Conservation (phyloP, 2,113 vertebrate species). For the Vimba vimba region DNA sequence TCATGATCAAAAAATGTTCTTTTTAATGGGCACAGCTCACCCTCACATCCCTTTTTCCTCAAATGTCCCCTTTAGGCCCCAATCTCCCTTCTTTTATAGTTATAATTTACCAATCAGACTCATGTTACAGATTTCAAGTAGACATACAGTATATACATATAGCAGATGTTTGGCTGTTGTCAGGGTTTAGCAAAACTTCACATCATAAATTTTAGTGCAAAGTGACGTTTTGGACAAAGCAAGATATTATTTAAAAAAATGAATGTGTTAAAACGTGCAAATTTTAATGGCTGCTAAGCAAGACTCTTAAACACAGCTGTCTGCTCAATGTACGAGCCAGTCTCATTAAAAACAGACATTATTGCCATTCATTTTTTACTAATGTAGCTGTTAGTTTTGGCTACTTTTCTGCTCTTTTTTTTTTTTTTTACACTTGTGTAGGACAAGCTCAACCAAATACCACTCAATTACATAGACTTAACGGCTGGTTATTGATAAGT, state of each 20-base stretch:
- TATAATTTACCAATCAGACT: background rate
- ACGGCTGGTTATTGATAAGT: background rate
- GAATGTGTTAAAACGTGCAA: constrained; percentile 6
- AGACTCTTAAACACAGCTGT: constrained; percentile 55
- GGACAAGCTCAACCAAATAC: background rate
- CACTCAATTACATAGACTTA: background rate
- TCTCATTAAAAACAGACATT: constrained; percentile 57
- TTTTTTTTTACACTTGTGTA: background rate
- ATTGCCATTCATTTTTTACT: constrained; percentile 37
- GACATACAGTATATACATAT: background rate
- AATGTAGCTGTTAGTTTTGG: background rate
- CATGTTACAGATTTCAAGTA: background rate
- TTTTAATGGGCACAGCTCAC: background rate
- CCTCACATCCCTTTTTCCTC: background rate
- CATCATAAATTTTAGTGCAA: background rate
- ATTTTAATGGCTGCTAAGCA: constrained; percentile 39
- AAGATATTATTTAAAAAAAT: background rate
- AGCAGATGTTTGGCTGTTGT: constrained; percentile 13
- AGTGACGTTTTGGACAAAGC: background rate
- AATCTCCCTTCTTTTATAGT: background rate
- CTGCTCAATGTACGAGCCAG: constrained; percentile 51
- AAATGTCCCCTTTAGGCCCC: background rate
- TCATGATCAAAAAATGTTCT: background rate
- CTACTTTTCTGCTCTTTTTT: background rate
- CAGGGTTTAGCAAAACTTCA: background rate